phyloP scores from a whole-genome alignment of 2,797 vertebrate species.

The Phalanger gymnotis region DNA sequence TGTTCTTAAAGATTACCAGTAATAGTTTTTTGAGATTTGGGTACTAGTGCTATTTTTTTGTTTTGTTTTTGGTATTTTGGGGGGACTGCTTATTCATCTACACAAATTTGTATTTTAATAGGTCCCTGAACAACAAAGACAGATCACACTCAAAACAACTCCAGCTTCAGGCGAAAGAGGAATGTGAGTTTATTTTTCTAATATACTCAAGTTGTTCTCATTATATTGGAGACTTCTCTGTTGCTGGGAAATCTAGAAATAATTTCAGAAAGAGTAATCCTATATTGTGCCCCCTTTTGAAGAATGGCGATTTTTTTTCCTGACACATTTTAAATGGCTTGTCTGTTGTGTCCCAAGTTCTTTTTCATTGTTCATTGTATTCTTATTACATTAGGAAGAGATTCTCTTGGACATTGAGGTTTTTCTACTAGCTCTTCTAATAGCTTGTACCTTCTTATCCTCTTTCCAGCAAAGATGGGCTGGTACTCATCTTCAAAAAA shows the following conservation, averaged over 20 bases:
- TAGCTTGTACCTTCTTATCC: conserved; percentile 22
- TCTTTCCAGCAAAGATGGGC: neutral
- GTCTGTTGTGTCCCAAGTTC: neutral
- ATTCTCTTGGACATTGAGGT: neutral
- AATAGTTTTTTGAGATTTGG: neutral
- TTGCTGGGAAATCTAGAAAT: neutral
- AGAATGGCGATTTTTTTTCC: neutral
- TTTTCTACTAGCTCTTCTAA: neutral
- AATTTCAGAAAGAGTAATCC: neutral
- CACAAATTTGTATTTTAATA: conserved; percentile 68
- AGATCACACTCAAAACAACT: conserved; percentile 95
- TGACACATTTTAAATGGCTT: neutral
- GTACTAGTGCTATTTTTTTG: neutral
- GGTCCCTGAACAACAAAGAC: conserved; percentile 96
- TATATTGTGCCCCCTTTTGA: neutral
- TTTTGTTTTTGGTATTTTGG: neutral
- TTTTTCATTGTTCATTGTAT: conserved; percentile 21
- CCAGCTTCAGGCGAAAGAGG: conserved; percentile 94
- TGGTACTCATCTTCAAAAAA: neutral
- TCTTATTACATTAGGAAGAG: neutral
- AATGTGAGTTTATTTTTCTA: conserved; percentile 87
- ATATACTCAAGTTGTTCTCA: neutral
- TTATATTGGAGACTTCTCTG: neutral
- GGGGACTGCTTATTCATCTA: neutral
- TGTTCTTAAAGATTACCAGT: neutral